Evolutionary conservation across 2,888 invertebrate species (phyloP).

Genomic region (Cepaea hortensis): DNA sequence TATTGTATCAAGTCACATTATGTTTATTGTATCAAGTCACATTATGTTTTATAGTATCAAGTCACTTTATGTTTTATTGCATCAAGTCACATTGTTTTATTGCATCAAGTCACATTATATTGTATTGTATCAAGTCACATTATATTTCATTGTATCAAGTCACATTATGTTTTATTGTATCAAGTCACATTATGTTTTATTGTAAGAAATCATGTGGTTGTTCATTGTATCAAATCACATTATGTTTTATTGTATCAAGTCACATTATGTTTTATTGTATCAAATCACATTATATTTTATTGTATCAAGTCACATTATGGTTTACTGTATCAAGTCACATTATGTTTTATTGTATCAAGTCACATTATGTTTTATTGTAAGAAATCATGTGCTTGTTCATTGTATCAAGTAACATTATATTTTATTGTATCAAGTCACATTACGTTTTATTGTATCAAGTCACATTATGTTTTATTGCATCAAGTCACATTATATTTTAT

Average conservation of each 20-base stretch:
- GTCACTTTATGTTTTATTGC: background rate
- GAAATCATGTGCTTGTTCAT: background rate
- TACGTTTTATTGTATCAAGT: background rate
- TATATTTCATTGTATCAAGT: background rate
- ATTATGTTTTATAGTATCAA: background rate
- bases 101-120: background rate
- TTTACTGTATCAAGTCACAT: background rate
- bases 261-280: background rate
- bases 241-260: background rate
- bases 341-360: background rate
- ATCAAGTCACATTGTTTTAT: background rate
- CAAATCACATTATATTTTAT: background rate
- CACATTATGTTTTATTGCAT: background rate
- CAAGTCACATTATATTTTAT: slow-evolving; percentile 4
- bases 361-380: background rate
- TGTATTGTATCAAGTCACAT: background rate
- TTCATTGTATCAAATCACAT: slow-evolving; percentile 8
- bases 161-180: slow-evolving; percentile 4
- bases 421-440: background rate
- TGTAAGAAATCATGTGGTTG: background rate
- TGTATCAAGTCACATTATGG: background rate
- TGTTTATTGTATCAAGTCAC: background rate
- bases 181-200: slow-evolving; percentile 2
- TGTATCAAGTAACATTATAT: background rate
- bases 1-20: background rate